A percentile compares a stretch with the other conserved stretches of the same genome.
These are phyloP conservation scores for Phylloscopus trochilus DNA, from an alignment of 2,113 vertebrate genomes.

Conservation along the genomic window DNA sequence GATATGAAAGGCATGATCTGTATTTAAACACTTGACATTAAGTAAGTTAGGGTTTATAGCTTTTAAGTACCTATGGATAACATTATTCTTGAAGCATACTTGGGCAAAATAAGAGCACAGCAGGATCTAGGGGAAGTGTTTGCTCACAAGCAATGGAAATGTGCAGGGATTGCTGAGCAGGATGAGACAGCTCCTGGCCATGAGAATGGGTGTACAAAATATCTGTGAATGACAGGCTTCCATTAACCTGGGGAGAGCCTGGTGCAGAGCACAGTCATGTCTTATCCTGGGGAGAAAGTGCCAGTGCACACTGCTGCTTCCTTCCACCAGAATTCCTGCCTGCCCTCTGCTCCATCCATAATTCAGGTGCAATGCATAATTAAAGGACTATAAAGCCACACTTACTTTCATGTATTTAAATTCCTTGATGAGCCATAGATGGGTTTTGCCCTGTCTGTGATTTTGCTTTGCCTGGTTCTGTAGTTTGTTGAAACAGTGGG, in stretches of 20 bases:
- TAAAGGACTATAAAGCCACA: conserved; percentile 19
- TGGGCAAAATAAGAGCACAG: neutral
- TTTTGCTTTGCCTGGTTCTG: neutral
- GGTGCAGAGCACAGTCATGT: neutral
- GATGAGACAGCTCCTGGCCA: neutral
- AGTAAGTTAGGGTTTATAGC: neutral
- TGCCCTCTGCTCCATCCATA: conserved; percentile 15
- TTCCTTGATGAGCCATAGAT: neutral
- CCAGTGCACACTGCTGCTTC: neutral
- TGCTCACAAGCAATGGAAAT: neutral
- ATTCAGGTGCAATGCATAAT: conserved; percentile 56
- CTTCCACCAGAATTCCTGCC: neutral
- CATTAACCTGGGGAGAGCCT: neutral
- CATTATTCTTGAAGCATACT: neutral
- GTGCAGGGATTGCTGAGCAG: neutral
- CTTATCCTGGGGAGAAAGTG: neutral
- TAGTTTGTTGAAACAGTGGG: neutral
- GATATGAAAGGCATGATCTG: neutral
- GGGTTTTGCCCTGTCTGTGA: neutral
- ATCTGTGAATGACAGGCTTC: neutral
- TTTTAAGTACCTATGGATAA: neutral
- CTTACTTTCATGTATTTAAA: conserved; percentile 51
- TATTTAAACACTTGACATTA: neutral
- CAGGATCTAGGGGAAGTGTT: neutral
- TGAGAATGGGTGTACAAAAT: neutral